Conservation (phyloP, 1,140 invertebrate genomes). For the Bombus ignitus region DNA sequence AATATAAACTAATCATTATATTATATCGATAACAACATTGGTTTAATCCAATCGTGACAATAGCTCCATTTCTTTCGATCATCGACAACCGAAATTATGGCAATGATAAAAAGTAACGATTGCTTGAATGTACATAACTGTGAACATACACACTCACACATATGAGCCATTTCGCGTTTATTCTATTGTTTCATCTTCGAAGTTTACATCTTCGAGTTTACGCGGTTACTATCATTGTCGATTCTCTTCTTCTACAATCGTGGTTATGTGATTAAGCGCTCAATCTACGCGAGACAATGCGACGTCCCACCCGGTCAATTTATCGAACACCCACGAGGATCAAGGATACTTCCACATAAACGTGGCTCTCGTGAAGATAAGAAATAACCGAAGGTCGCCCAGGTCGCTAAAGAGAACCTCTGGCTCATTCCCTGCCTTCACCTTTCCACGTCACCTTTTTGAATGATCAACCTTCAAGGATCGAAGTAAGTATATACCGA, state of each 20-base stretch:
- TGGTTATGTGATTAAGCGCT: constrained; percentile 76
- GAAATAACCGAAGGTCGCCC: constrained; percentile 57
- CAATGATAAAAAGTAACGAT: too few species aligned
- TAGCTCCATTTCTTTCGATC: neutral
- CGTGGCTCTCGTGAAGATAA: constrained; percentile 62
- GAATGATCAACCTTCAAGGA: neutral
- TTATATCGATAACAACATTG: neutral
- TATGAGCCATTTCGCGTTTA: neutral
- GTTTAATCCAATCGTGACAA: neutral
- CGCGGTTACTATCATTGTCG: constrained; percentile 35
- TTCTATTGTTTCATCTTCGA: neutral
- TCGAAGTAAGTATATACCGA: neutral
- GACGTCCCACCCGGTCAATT: constrained; percentile 76
- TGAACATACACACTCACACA: neutral
- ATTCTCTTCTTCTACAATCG: constrained; percentile 64
- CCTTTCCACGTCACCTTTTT: neutral
- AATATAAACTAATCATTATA: neutral
- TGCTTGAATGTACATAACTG: neutral
- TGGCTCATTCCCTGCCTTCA: neutral
- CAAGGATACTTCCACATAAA: constrained; percentile 59
- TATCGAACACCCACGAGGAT: constrained; percentile 77
- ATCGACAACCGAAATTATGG: neutral
- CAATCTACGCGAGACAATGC: constrained; percentile 78
- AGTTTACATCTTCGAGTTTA: neutral
- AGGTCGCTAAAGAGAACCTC: constrained; percentile 30